phyloP scores from a whole-genome alignment of 2,888 invertebrate genomes.

The Pristionchus mayeri region DNA sequence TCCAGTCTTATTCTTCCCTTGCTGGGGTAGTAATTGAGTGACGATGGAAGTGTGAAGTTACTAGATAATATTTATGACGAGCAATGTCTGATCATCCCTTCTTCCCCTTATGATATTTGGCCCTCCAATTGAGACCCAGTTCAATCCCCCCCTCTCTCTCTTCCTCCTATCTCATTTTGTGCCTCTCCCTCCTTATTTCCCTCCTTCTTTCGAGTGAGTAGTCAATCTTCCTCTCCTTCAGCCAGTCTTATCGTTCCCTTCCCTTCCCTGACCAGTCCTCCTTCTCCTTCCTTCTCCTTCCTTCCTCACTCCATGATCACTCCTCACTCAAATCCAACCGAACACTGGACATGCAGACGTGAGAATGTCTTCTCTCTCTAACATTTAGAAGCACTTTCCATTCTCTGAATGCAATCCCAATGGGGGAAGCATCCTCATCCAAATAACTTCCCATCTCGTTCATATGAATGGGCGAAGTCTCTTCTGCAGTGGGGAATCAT shows the following conservation, averaged over 20 bases:
- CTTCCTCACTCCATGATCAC: constrained; percentile 14
- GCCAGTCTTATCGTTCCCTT: neutral
- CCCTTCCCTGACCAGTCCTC: too few relatives aligned
- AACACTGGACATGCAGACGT: neutral
- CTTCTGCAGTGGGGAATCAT: neutral
- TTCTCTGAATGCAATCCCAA: neutral
- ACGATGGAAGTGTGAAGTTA: too few relatives aligned
- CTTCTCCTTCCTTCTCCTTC: neutral
- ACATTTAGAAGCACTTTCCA: neutral
- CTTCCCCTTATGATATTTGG: constrained; percentile 9
- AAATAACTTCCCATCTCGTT: neutral
- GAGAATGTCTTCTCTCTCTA: neutral
- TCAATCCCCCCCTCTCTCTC: neutral
- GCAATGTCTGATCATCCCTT: too few relatives aligned
- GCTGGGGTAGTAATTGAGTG: too few relatives aligned
- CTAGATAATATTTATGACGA: too few relatives aligned
- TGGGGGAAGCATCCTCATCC: neutral
- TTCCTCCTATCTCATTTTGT: neutral
- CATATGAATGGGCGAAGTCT: neutral
- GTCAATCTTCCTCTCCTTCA: constrained; percentile 17
- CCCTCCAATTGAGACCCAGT: constrained; percentile 8
- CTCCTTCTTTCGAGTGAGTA: neutral
- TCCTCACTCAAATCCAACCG: neutral
- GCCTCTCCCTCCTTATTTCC: too few relatives aligned
- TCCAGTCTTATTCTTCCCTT: too few relatives aligned